Conservation (phyloP, 35 echinoderm and acorn worm species). For the Ophiothrix spiculata region DNA sequence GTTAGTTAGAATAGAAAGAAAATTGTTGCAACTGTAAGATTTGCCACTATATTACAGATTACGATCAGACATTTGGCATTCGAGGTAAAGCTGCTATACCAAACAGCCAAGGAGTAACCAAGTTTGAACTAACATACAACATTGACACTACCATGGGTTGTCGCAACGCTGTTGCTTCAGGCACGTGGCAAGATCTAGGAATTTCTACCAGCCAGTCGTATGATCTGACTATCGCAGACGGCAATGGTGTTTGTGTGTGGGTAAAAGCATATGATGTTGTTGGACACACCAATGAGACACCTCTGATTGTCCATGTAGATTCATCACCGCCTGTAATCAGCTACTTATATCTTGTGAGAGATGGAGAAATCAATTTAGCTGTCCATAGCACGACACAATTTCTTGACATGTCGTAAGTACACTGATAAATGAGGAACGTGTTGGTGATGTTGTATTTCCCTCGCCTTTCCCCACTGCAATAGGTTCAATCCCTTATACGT, state of each 20-base stretch:
- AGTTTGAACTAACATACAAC: not conserved
- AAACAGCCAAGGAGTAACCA: not conserved
- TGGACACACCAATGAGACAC: not conserved
- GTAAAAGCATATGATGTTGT: slow-evolving; percentile 26
- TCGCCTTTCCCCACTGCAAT: no score
- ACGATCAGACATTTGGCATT: not conserved
- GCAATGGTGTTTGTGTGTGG: slow-evolving; percentile 34
- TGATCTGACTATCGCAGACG: slow-evolving; percentile 9
- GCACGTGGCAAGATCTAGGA: slow-evolving; percentile 19
- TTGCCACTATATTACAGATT: not conserved
- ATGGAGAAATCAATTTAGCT: slow-evolving; percentile 29
- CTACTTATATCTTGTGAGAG: slow-evolving; percentile 31
- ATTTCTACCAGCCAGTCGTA: slow-evolving; percentile 7
- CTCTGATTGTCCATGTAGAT: slow-evolving; percentile 26
- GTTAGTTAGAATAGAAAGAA: no score
- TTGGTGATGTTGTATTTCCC: no score
- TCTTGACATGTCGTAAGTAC: slow-evolving; percentile 31
- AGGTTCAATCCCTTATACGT: no score
- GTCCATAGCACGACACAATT: slow-evolving; percentile 46
- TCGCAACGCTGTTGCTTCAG: no score
- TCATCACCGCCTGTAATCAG: slow-evolving; percentile 31
- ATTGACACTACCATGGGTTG: no score
- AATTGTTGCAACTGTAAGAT: no score
- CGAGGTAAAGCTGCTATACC: not conserved
- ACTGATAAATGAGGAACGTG: no score